Evolutionary conservation across 1,140 invertebrate species (phyloP).

Genomic region (Bombus sylvicola): DNA sequence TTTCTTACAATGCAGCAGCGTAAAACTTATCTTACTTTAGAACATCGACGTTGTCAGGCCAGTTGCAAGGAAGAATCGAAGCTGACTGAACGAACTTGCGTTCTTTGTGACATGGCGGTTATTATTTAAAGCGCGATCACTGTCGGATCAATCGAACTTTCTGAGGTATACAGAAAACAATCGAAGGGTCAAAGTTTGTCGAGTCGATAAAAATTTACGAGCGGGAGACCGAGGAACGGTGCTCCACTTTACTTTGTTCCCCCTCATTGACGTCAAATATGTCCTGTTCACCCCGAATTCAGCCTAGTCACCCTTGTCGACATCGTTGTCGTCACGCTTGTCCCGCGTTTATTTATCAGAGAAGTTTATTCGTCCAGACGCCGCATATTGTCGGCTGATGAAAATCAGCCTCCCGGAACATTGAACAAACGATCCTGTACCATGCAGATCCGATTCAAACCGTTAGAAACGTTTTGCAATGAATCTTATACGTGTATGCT

Average conservation of each 20-base stretch:
- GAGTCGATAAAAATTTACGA: constrained; percentile 50
- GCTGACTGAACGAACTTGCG: background rate
- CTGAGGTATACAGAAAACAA: background rate
- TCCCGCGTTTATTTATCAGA: constrained; percentile 26
- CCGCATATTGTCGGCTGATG: background rate
- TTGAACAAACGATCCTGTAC: background rate
- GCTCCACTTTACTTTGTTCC: constrained; percentile 28
- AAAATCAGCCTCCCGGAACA: background rate
- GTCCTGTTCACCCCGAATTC: constrained; percentile 14
- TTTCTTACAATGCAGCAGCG: too few relatives aligned
- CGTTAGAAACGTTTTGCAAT: background rate
- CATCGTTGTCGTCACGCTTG: background rate
- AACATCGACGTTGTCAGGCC: too few relatives aligned
- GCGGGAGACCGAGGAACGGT: background rate
- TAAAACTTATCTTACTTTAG: too few relatives aligned
- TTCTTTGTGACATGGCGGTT: background rate
- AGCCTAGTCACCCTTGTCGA: background rate
- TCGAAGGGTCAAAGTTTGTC: constrained; percentile 36
- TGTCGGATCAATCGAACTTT: constrained; percentile 27
- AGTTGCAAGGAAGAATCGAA: background rate
- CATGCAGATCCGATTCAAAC: background rate
- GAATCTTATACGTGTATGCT: background rate
- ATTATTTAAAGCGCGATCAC: constrained; percentile 42
- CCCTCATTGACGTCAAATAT: constrained; percentile 29
- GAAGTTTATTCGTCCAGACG: background rate